Base-by-base conservation (phyloP, 2,888 invertebrate species). In the Agrotis ipsilon region DNA sequence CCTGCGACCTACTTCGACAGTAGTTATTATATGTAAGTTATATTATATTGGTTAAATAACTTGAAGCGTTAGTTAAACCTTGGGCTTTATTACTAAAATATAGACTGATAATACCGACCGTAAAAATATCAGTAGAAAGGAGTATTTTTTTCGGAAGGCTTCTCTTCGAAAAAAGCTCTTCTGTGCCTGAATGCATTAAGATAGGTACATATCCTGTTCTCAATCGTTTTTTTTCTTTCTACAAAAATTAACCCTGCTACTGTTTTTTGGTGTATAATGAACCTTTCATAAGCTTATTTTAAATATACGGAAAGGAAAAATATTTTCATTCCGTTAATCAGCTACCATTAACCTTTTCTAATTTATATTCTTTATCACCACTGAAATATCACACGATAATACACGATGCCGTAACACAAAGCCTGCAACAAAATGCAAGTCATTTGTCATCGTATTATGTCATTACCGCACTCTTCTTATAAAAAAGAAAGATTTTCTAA, bases 381-480 rank as follows among this genome's bases (percentile, higher is more conserved):
- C 9, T 18, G 1, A 39, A 55, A 78, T 61, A 61, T 57, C n/a
- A 21, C 49, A 51, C n/a, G 9, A 48, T 32, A 43, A 45, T 1
- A 27, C 11, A 51, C 5, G 24, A 32, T 55, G 55, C 24, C 14
- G 39, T 72, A 81, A 60, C 21, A 58, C 32, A 57, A 61, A 77
- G 48, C 51, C 45, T 39, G 45, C 27, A 77, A 73, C 71, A 57
- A 82, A 72, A 46, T 68, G 66, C 63, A 64, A 84, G 80, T 76
- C 63, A 80, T 82, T 82, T 82, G 79, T 80, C 63, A 62, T 54
- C 62, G 71, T 58, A 60, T 70, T 75, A 80, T 80, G 70, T 75
- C 82, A 67, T 84, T 68, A 74, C 63, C 32, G 51, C 51, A 60
- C 54, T 71, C 24, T 59, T 74, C 66, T 69, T 48, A 68, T 72